These are phyloP conservation scores for Ips typographus DNA, from an alignment of 1,140 invertebrate genomes.

Conservation along the genomic window DNA sequence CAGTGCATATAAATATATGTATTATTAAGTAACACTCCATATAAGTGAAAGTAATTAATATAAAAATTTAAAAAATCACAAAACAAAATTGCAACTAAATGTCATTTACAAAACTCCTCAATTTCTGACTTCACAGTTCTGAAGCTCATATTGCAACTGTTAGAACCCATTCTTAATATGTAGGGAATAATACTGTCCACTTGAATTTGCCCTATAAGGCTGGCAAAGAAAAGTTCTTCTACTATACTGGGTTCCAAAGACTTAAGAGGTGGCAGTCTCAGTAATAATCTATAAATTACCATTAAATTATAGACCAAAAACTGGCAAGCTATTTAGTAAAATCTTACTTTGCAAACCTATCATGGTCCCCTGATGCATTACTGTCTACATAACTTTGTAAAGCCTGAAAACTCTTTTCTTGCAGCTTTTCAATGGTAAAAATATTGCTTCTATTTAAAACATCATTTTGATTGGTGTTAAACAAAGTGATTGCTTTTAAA, in stretches of 20 bases:
- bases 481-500: constrained; percentile 84
- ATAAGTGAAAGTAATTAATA: constrained; percentile 1
- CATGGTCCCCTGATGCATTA: constrained; percentile 55
- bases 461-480: constrained; percentile 62
- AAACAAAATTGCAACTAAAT: constrained; percentile 2
- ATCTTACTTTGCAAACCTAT: constrained; percentile 62
- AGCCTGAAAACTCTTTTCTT: constrained; percentile 74
- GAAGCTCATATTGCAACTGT: constrained; percentile 26
- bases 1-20: neutral
- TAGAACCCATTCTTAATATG: constrained; percentile 76
- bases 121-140: constrained; percentile 47
- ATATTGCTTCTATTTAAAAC: constrained; percentile 38
- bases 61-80: constrained; percentile 1
- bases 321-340: neutral
- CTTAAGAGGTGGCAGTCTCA: constrained; percentile 76
- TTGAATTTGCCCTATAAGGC: constrained; percentile 87
- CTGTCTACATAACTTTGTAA: constrained; percentile 61
- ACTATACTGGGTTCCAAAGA: constrained; percentile 76
- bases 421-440: constrained; percentile 62
- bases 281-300: constrained; percentile 54
- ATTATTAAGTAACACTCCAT: neutral
- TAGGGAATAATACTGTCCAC: constrained; percentile 92
- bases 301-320: neutral
- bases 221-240: constrained; percentile 92
- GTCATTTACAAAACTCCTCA: constrained; percentile 48